Evolutionary conservation across 2,888 invertebrate genomes (phyloP), one percentile per base, ranked within the genome.

Genomic region (Drosophila eohydei): DNA sequence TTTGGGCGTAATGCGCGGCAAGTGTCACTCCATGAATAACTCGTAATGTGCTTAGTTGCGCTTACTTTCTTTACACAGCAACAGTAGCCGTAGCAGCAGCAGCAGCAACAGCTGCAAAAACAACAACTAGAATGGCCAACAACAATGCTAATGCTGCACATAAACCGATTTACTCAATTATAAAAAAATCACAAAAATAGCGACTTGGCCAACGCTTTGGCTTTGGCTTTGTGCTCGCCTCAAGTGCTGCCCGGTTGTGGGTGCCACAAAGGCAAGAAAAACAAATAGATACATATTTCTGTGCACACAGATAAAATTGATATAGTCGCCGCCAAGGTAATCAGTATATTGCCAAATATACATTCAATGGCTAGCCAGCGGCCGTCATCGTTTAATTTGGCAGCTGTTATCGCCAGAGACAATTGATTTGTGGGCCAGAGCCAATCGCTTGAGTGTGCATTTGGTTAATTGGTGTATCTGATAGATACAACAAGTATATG

Each of bases 91-190:
- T 36, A 32, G 46, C 43, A 44, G n/a, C 38, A 51, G 12, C 64
- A 65, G 46, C 56, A 58, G 9, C 58, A 16, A 4, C 43, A n/a
- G 46, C 56, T 41, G 16, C 59, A 56, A 21, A 73, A 59, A 54
- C 67, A 61, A 59, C 65, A 55, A 64, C 64, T 50, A 62, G 46
- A 65, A 69, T 56, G 21, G 52, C 11, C 55, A 74, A 58, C 71
- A 71, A 78, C 81, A 85, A 82, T 73, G 70, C 85, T 82, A 84
- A 84, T 79, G 83, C 82, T 80, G 63, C 80, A 75, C 84, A 77
- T 86, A 86, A 86, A 87, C 86, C 86, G 86, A 87, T 86, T 86
- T 87, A 87, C 86, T 87, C 89, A 86, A 86, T 86, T 88, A 88
- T 75, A 83, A 52, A 26, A 52, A 52, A 74, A 66, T 75, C 69